Evolutionary conservation across 2,113 vertebrate genomes (phyloP), one percentile per base, ranked within the genome.

Genomic region (Polyodon spathula): DNA sequence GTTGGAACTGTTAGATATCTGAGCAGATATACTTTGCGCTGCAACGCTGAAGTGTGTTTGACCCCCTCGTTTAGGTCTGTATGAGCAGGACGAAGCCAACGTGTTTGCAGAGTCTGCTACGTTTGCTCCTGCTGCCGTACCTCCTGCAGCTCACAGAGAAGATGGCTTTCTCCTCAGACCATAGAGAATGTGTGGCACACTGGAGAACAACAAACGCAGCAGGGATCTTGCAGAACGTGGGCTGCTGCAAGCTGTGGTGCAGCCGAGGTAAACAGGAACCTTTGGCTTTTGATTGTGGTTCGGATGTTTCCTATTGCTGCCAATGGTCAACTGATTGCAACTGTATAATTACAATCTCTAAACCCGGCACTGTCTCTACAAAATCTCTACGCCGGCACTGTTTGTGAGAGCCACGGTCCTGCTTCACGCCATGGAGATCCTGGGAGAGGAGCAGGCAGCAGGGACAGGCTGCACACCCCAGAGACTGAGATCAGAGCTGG

Each of bases 11-110:
- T 27, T 27, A 27, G 27, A 27, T 27, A 27, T 27, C 27, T 27
- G 27, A 27, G 27, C 27, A 27, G 27, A 27, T 27, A 27, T 27
- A 27, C 27, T 27, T 27, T 27, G 27, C 1, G 27, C 27, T 27
- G 3, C 27, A 27, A 27, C 27, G 3, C 3, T 27, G 27, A 27
- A 27, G 27, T 27, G 27, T 27, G 27, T 27, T 27, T 27, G 27
- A 27, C 1, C 27, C 17, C 71, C 41, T 59, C 11, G 15, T 40
- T 14, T 72, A 94, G 92, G 74, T 64, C 68, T 2, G 54, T 94
- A 94, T 62, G 89, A 89, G 63, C 88, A 91, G 69, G 92, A 95
- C 0, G 85, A 91, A 11, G 83, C 81, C 48, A 94, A 92, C 0
- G 73, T 92, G 68, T 93, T 90, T 75, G 84, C 85, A 0, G 93